Evolutionary conservation across 2,888 invertebrate species (phyloP), one percentile per base, ranked within the genome.

Genomic region (Epinotia bilunana): DNA sequence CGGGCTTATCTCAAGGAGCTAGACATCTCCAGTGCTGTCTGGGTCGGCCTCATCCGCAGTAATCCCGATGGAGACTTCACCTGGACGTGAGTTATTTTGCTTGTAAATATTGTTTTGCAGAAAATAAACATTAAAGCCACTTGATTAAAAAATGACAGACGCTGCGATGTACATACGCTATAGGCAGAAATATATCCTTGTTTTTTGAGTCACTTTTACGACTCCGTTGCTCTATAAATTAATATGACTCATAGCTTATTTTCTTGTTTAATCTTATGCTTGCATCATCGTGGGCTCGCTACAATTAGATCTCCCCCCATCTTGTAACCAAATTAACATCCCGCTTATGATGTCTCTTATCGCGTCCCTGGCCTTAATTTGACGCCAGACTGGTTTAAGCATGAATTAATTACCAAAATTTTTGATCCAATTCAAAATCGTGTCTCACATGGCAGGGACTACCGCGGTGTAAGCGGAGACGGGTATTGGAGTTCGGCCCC

Each of bases 401-500:
- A 39, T 39, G 9, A 12, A 13, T 13, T 46, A 0, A 49, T 16
- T 49, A 49, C 16, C 12, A 16, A 13, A 2, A 49, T 6, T 7
- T 1, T n/a, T 6, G 53, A n/a, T n/a, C 5, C 53, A n/a, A 1
- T 53, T 53, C 61, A 33, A 33, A 61, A 61, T 33, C 16, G 46
- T 28, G 64, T 46, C 9, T 20, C 23, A 33, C 33, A 72, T 67
- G 76, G 2, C 83, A 96, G 96, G 67, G 95, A 96, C 84, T 95
- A 95, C 82, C 95, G 95, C 49, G 94, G 95, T 0, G 85, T 96
- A 78, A 95, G 94, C 77, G 91, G 95, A 28, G 95, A 96, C 68
- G 97, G 97, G 16, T 96, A 96, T 86, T 97, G 97, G 97, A 96
- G 96, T 76, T 95, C 97, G 67, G 96, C 96, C 0, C 92, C 95